Evolutionary conservation across 2,888 invertebrate species (phyloP), one percentile per base, ranked within the genome.

Genomic region (Sinohyriopsis cumingii): DNA sequence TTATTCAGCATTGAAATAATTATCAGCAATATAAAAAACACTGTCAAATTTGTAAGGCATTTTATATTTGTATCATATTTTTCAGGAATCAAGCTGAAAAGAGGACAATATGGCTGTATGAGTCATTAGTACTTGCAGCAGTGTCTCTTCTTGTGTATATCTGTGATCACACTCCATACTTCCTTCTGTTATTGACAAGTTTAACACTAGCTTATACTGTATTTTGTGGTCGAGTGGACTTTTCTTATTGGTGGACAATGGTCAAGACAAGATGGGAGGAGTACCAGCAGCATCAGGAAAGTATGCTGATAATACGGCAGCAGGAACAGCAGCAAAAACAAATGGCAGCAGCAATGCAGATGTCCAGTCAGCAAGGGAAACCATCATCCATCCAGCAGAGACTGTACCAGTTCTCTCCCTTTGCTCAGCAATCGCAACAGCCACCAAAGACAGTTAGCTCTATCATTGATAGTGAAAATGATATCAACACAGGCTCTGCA

Each of bases 261-360:
- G 65, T 87, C 33, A 73, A 73, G 54, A 85, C 82, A 25, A 77
- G 84, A 62, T 89, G 88, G 88, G 87, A 88, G 45, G 88, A 88
- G 63, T 84, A 86, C 67, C 79, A 86, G 65, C 87, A 88, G 65
- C 87, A 87, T 67, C 61, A 55, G 5, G 56, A 62, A 33, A 62
- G 55, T 22, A n/a, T 19, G 28, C 20, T 18, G n/a, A 54, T n/a
- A 15, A 55, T 45, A n/a, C 64, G 20, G 20, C 67, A 62, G 59
- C 69, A 73, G 33, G 56, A 57, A 24, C 63, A 67, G 71, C 72
- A 67, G 55, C 67, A 69, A 64, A 24, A 60, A 15, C 61, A 65
- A 20, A 28, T 55, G 65, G 20, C 19, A 25, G 28, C 24, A 25
- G 61, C 61, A 20, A 56, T 25, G 20, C 55, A 59, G 53, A 28